Base-by-base conservation (phyloP, 2,113 vertebrate species). In the Neodontobutis hainanensis region DNA sequence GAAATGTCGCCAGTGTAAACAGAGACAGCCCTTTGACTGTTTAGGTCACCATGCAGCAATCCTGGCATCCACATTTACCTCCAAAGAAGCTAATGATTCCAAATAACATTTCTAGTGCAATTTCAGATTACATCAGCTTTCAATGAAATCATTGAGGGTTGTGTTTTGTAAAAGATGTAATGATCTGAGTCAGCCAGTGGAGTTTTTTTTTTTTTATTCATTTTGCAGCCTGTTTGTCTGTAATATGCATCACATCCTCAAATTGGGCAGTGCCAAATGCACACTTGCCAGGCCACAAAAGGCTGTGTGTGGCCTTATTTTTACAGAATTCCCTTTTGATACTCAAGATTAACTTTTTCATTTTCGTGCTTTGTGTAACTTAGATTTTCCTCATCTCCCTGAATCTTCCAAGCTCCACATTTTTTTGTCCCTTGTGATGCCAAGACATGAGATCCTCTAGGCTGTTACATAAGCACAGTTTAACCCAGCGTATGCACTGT, bases 1-100 rank as follows among this genome's bases (percentile, higher is more conserved):
- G 88, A 86, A 56, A 5, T 63, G 9, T 4, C 8, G 63, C 88
- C 88, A 89, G 59, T 6, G 67, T 80, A 86, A 91, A 89, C 84
- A 80, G 42, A 80, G 70, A 78, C 74, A 0, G 58, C 49, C 59
- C 68, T 64, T 61, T 70, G 72, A 85, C 83, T 88, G 73, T 82
- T 77, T 10, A 65, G 86, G 86, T 88, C 77, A 81, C 44, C 4
- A 15, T 55, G 52, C 14, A 2, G 60, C 75, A 81, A 70, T 59
- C 48, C 68, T 77, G 79, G 81, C 70, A 81, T 83, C 78, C 68
- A 80, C 59, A 77, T 34, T 48, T 15, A 43, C 68, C 68, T 61
- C 50, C 53, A 51, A 78, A 79, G 70, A 82, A 57, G 64, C 75
- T 71, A 81, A 80, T 4, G 80, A 81, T 14, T 72, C 75, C 67